Conservation (phyloP, 2,888 invertebrate species). For the Pyrochroa serraticornis region DNA sequence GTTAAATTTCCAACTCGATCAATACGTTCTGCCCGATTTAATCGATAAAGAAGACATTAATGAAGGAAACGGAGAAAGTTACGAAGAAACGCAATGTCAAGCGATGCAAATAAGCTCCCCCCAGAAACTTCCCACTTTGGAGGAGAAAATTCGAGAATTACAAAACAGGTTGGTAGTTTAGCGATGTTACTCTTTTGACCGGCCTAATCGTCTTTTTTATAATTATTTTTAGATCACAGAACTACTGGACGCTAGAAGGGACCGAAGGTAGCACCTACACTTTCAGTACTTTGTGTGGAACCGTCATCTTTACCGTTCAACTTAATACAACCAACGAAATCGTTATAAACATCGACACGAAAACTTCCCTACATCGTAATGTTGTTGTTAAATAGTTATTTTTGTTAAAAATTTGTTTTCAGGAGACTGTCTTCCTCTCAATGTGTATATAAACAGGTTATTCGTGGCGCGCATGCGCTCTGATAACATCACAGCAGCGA, state of each 20-base stretch:
- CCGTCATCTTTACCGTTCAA: slow-evolving; percentile 1
- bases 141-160: neutral
- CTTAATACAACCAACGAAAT: neutral
- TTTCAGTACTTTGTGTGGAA: slow-evolving; percentile 6
- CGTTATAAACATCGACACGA: no score
- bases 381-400: no score
- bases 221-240: slow-evolving; percentile 5
- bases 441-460: neutral
- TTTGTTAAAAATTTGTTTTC: no score
- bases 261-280: neutral
- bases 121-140: neutral
- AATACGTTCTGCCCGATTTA: no score
- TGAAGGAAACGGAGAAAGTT: no score
- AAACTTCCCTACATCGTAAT: no score
- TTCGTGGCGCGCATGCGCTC: slow-evolving; percentile 1
- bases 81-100: no score
- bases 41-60: no score
- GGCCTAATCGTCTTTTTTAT: neutral
- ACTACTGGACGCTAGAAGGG: slow-evolving; percentile 5
- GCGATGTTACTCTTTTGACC: no score
- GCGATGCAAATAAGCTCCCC: no score
- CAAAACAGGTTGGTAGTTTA: neutral
- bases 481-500: neutral
- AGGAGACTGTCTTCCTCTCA: no score
- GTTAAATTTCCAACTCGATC: no score